Base-by-base conservation (phyloP, 2,888 invertebrate genomes). In the Polydrusus tereticollis region DNA sequence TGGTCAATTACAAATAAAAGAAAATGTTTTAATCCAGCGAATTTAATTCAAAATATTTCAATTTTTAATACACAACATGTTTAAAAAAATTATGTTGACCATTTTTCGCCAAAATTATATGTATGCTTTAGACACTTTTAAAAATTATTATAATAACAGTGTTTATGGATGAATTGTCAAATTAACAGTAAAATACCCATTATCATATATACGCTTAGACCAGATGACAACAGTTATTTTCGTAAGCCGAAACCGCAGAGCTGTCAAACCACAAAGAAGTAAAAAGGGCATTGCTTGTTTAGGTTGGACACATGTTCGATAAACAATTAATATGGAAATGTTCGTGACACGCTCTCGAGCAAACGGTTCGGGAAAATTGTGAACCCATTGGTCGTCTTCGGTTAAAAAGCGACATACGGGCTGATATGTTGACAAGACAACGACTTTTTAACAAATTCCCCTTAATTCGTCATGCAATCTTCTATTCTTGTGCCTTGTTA, bases 391-490 rank as follows among this genome's bases (percentile, higher is more conserved):
- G 55, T 58, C 64, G 71, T 71, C 68, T 69, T 73, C 69, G 68
- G 72, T 69, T 69, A 64, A 64, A 60, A 21, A 73, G 73, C 83
- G 81, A 83, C 84, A 84, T 83, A 83, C 80, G 83, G 84, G 78
- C 78, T 83, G 84, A 85, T 83, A 84, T 83, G 85, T 84, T 85
- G 84, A 84, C 84, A 84, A 82, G 82, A 82, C 80, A 83, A 81
- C 82, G 64, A 67, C 65, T 74, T 71, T 68, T 71, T 71, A 69
- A 71, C 68, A 64, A 74, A 74, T 68, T 67, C 52, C 45, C 65
- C 21, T 69, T 68, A 73, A 74, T 74, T 70, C 64, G 74, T 59
- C 74, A 74, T 71, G 74, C 74, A 52, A 74, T 58, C 38, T 59
- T 72, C 47, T 29, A 45, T 26, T 2, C 45, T 16, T 14, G 14